Evolutionary conservation across 1,140 invertebrate species (phyloP).

Genomic region (Helicoverpa armigera): DNA sequence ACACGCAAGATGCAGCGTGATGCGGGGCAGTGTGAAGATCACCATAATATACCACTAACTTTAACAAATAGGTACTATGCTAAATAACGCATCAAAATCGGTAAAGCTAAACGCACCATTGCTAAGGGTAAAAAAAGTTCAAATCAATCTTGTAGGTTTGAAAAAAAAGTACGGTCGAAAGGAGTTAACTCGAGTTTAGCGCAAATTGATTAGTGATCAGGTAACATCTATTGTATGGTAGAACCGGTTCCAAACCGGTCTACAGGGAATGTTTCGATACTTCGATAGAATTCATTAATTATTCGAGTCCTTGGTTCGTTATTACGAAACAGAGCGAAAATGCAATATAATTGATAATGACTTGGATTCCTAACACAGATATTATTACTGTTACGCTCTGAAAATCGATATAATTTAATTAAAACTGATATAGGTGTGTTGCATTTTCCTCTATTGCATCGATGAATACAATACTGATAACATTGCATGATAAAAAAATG

Average conservation of each 20-base stretch:
- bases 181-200: too few species aligned
- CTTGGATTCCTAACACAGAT: neutral
- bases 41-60: too few species aligned
- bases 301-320: neutral
- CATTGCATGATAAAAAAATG: neutral
- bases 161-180: too few species aligned
- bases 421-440: neutral
- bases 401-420: neutral
- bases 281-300: constrained; percentile 39
- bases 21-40: too few species aligned
- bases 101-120: too few species aligned
- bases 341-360: constrained; percentile 24
- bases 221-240: too few species aligned
- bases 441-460: neutral
- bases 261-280: constrained; percentile 7
- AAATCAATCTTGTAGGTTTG: too few species aligned
- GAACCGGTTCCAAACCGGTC: neutral
- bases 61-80: too few species aligned
- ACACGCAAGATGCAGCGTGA: too few species aligned
- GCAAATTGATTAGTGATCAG: too few species aligned
- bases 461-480: neutral
- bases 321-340: constrained; percentile 25
- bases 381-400: neutral
- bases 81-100: too few species aligned
- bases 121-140: too few species aligned